Conservation (phyloP, 2,113 vertebrate genomes). For the Peucedramus taeniatus region DNA sequence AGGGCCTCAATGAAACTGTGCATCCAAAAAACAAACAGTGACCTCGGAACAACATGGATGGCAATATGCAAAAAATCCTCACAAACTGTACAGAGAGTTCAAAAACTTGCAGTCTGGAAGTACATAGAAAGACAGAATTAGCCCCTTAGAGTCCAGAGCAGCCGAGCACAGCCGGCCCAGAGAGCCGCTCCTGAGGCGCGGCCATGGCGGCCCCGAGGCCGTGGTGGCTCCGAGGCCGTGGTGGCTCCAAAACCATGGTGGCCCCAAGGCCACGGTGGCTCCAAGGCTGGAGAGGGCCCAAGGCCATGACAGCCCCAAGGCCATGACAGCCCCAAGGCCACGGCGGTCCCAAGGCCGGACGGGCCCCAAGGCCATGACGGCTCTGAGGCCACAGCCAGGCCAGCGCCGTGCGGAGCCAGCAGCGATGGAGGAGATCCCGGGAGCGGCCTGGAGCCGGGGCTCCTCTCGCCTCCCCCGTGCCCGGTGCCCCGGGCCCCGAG, state of each 20-base stretch:
- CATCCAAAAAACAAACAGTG: conserved; percentile 75
- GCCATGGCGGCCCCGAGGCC: neutral
- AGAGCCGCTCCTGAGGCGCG: conserved; percentile 25
- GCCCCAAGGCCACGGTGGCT: accelerated
- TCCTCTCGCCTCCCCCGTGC: conserved; percentile 50
- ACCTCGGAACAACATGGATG: conserved; percentile 66
- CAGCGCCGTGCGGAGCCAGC: conserved; percentile 66
- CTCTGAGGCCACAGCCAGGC: neutral
- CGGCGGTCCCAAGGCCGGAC: accelerated
- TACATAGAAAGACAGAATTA: conserved; percentile 79
- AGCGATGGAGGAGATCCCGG: conserved; percentile 40
- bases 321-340: neutral
- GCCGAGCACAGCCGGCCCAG: neutral
- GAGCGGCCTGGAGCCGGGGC: conserved; percentile 66
- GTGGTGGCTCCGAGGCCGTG: neutral
- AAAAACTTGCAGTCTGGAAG: conserved; percentile 86
- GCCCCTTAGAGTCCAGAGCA: conserved; percentile 62
- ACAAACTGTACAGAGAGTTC: conserved; percentile 82
- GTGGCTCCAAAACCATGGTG: neutral
- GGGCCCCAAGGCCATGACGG: neutral
- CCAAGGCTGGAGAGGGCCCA: neutral
- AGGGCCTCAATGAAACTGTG: conserved; percentile 76
- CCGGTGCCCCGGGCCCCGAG: neutral
- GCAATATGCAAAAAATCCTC: conserved; percentile 80
- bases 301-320: neutral